These are phyloP conservation scores for Hirundo rustica DNA, from an alignment of 2,797 vertebrate species.

Conservation along the genomic window DNA sequence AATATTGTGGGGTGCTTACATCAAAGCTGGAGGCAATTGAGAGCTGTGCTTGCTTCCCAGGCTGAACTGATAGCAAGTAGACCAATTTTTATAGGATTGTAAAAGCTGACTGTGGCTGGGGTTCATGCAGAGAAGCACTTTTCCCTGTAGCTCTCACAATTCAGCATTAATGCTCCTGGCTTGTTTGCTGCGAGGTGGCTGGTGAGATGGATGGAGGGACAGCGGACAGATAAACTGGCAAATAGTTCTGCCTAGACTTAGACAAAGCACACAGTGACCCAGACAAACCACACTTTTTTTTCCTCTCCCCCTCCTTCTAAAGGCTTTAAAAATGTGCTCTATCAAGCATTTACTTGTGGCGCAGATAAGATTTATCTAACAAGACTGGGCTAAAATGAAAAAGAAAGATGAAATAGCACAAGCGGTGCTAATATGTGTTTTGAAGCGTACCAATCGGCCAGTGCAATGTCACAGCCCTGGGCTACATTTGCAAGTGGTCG, in stretches of 20 bases:
- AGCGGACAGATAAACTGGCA: slow-evolving; percentile 53
- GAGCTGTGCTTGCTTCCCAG: slow-evolving; percentile 64
- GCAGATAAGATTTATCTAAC: slow-evolving; percentile 73
- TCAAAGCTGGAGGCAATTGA: slow-evolving; percentile 71
- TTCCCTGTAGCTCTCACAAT: slow-evolving; percentile 43
- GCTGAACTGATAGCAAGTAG: slow-evolving; percentile 72
- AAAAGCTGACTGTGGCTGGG: slow-evolving; percentile 68
- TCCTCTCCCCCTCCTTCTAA: neutral
- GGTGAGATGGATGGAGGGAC: slow-evolving; percentile 57
- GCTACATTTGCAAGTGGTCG: slow-evolving; percentile 86
- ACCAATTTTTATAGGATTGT: slow-evolving; percentile 79
- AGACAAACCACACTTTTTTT: slow-evolving; percentile 22
- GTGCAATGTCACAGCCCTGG: slow-evolving; percentile 79
- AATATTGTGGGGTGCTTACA: slow-evolving; percentile 74
- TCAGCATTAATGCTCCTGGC: slow-evolving; percentile 20
- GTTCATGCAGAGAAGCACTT: slow-evolving; percentile 70
- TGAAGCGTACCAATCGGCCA: slow-evolving; percentile 77
- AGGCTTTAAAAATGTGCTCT: slow-evolving; percentile 65
- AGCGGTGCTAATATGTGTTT: slow-evolving; percentile 79
- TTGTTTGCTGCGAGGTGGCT: slow-evolving; percentile 47
- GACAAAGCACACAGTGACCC: slow-evolving; percentile 76
- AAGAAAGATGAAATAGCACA: slow-evolving; percentile 73
- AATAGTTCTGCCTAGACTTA: slow-evolving; percentile 44
- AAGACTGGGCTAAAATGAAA: slow-evolving; percentile 75
- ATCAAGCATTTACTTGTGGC: slow-evolving; percentile 67